phyloP scores from a whole-genome alignment of 1,140 invertebrate genomes.

The Mya arenaria region DNA sequence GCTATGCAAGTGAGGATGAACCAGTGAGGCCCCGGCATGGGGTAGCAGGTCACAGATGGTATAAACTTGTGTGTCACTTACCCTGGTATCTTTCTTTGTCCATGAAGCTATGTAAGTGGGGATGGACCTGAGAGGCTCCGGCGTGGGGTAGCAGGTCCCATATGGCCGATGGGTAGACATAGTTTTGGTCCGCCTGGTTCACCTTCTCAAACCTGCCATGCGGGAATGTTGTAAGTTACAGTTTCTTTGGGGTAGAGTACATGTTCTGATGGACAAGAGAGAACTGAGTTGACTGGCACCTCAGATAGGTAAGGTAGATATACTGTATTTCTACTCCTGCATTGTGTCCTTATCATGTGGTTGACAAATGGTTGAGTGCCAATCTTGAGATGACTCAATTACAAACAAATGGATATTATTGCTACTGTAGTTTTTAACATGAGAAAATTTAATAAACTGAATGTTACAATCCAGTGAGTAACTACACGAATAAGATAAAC shows the following conservation, averaged over 20 bases:
- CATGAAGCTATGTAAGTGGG: constrained; percentile 82
- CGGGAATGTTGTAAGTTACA: too few relatives aligned
- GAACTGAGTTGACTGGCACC: background rate
- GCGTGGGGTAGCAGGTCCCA: constrained; percentile 82
- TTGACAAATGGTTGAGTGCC: background rate
- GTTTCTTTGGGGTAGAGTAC: background rate
- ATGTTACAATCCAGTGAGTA: background rate
- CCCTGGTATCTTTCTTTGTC: constrained; percentile 80
- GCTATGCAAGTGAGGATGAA: constrained; percentile 83
- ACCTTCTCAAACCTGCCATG: constrained; percentile 75
- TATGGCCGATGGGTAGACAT: constrained; percentile 78
- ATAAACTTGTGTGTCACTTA: constrained; percentile 76
- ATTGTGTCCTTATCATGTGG: background rate
- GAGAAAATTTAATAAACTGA: background rate
- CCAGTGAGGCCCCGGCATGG: constrained; percentile 82
- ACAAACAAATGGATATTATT: background rate
- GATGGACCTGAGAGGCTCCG: constrained; percentile 83
- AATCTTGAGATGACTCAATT: background rate
- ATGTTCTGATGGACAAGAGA: background rate
- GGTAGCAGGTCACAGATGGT: constrained; percentile 82
- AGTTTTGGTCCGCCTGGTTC: constrained; percentile 55
- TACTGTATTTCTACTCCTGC: background rate
- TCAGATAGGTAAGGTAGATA: background rate
- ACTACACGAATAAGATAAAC: background rate
- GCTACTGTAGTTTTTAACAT: background rate